Evolutionary conservation across 2,113 vertebrate genomes (phyloP).

Genomic region (Ancistrus triradiatus): DNA sequence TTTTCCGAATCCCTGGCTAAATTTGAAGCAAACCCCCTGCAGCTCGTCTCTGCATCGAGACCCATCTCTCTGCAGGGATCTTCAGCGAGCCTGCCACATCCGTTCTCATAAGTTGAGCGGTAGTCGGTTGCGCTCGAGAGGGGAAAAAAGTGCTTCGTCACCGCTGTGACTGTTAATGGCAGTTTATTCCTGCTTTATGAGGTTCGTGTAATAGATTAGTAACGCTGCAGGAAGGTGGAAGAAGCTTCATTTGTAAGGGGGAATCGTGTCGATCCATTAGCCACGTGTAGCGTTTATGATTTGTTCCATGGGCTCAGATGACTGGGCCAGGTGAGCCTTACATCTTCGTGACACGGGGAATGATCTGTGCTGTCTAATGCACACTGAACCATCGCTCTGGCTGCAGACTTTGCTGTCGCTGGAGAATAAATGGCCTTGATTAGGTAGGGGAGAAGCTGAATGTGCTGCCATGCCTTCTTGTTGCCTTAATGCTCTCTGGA

Average conservation of each 20-base stretch:
- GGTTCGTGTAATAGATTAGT: background rate
- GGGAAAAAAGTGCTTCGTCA: conserved; percentile 24
- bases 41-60: background rate
- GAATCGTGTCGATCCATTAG: background rate
- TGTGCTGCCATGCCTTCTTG: conserved; percentile 36
- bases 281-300: conserved; percentile 5
- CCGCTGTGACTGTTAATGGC: conserved; percentile 10
- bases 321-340: conserved; percentile 4
- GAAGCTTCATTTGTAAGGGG: conserved; percentile 14
- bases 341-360: conserved; percentile 14
- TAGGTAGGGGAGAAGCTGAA: conserved; percentile 16
- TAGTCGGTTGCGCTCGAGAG: background rate
- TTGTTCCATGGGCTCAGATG: conserved; percentile 18
- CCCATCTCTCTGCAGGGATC: conserved; percentile 18
- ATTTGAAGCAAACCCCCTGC: conserved; percentile 27
- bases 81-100: conserved; percentile 9
- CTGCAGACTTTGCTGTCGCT: conserved; percentile 25
- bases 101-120: conserved; percentile 8
- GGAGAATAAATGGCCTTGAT: conserved; percentile 42
- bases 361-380: conserved; percentile 9
- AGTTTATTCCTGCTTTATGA: conserved; percentile 20
- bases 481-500: conserved; percentile 41
- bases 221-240: background rate
- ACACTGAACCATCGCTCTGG: conserved; percentile 25
- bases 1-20: conserved; percentile 14